phyloP scores from a whole-genome alignment of 2,797 vertebrate species.

The Poeciliopsis paucimaculata region DNA sequence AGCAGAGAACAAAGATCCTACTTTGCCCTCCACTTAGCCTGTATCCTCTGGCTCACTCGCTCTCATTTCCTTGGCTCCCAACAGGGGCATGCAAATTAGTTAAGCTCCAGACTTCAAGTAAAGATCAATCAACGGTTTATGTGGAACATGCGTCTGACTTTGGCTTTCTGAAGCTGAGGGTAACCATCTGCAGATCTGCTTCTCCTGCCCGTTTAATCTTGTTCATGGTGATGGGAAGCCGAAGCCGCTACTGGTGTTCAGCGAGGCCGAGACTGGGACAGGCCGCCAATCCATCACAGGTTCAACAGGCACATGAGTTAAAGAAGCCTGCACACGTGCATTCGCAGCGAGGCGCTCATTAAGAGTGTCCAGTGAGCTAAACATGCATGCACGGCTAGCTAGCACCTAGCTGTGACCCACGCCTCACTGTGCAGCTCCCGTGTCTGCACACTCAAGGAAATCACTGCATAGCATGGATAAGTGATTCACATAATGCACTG shows the following conservation, averaged over 20 bases:
- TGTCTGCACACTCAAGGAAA: neutral
- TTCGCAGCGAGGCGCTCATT: neutral
- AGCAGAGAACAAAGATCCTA: neutral
- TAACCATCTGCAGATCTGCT: neutral
- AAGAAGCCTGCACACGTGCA: neutral
- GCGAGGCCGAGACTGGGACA: no score
- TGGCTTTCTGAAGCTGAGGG: neutral
- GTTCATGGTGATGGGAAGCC: neutral
- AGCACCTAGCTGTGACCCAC: neutral
- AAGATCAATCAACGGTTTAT: constrained; percentile 2
- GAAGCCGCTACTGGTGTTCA: neutral
- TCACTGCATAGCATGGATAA: neutral
- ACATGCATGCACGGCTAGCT: neutral
- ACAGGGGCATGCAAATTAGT: neutral
- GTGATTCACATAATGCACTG: neutral
- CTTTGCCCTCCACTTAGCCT: neutral
- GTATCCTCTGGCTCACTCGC: neutral
- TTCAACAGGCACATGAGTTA: neutral
- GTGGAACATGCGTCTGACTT: neutral
- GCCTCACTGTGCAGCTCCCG: neutral
- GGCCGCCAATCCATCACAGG: neutral
- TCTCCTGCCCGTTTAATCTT: neutral
- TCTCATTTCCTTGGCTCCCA: neutral
- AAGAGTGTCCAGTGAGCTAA: neutral
- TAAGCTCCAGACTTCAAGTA: neutral